Base-by-base conservation (phyloP, 2,113 vertebrate genomes). In the Raja brachyura region DNA sequence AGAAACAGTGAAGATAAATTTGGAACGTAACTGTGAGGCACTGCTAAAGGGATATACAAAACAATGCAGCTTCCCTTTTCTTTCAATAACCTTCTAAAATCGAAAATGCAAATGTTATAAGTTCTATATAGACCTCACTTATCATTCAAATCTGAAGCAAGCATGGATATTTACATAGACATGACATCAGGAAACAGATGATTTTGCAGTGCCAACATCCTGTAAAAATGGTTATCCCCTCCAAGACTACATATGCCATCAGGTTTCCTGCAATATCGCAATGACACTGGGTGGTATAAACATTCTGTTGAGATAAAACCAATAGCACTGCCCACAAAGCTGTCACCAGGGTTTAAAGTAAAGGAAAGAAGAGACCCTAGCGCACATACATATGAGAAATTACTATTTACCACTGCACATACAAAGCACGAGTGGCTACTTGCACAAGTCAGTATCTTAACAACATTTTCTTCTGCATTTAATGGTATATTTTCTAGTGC, bases 401-500 rank as follows among this genome's bases (percentile, higher is more conserved):
- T 54, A 22, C 18, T 22, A 73, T 74, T 90, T 48, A 92, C 33
- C 90, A 54, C 68, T 74, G 59, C 59, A 28, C 54, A 85, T 61
- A 88, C 7, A 28, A 88, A 63, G 28, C 59, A 63, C 48, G 56
- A 83, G 22, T n/a, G 14, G 59, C n/a, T 88, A 2, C 28, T 63
- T 16, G 13, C 13, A 28, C 28, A 66, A 31, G n/a, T 88, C 59
- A 88, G 59, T n/a, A 63, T 33, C n/a, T 73, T 92, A 33, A 68
- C 39, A 28, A 92, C 90, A 70, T 20, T 73, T 54, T 18, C 73
- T 74, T 39, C 39, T 54, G 20, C 10, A 70, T 39, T 92, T 92
- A 92, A 28, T 92, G 66, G 70, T 11, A 54, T 70, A 73, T 92
- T 81, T 92, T 13, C 90, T 33, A 92, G 22, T 73, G 68, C 83